These are phyloP conservation scores for Bufo bufo DNA, from an alignment of 2,113 vertebrate species.

Conservation along the genomic window DNA sequence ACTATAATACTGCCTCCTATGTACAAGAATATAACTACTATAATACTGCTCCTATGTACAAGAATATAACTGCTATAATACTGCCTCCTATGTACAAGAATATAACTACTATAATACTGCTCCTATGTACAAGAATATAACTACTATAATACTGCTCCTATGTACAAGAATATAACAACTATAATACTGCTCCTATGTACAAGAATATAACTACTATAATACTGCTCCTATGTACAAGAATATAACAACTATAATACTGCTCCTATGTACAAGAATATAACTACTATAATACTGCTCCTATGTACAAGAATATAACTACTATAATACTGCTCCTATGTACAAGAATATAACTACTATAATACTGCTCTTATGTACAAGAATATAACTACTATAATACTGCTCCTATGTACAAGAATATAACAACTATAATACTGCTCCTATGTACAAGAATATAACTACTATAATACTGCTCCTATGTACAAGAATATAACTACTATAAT, in stretches of 20 bases:
- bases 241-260: background rate
- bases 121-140: background rate
- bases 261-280: background rate
- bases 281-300: background rate
- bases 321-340: too few species aligned
- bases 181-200: too few species aligned
- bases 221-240: background rate
- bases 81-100: background rate
- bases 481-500: background rate
- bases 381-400: background rate
- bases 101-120: background rate
- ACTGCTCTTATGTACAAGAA: background rate
- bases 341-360: background rate
- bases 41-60: background rate
- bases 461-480: background rate
- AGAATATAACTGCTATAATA: background rate
- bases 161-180: too few species aligned
- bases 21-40: background rate
- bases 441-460: background rate
- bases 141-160: background rate
- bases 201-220: background rate
- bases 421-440: constrained; percentile 3
- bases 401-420: background rate
- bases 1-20: too few species aligned
- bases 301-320: too few species aligned